Base-by-base conservation (phyloP, 1,140 invertebrate species). In the Phortica variegata region DNA sequence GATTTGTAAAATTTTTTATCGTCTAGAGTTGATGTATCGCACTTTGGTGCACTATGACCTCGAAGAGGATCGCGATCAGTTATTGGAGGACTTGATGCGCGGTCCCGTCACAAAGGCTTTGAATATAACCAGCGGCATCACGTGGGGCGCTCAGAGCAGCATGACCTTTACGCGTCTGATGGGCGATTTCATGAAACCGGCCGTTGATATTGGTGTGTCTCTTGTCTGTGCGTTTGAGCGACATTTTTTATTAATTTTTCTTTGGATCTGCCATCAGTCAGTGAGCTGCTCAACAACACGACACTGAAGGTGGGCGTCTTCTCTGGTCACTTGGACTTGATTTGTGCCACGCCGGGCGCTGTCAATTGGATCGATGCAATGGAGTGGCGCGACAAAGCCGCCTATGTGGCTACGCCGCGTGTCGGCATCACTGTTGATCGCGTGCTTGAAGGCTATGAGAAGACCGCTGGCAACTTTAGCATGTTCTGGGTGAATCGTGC, bases 151-250 rank as follows among this genome's bases (percentile, higher is more conserved):
- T 5, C 83, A 86, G 59, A 81, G 81, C 5, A 52, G 53, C 3
- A 18, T 47, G 0, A 89, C 93, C 0, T 92, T 91, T 71, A 47
- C 61, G 26, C 73, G 65, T 10, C 80, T 90, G 19, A 52, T 45
- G 13, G 82, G 52, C 15, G 91, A 93, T 65, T 93, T 93, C 59
- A 93, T 94, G 90, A 90, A 89, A 65, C 88, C 90, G 10, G 89
- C 88, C 18, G 83, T 84, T 9, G 63, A 85, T 36, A 79, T 84
- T 60, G 82, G 85, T 87, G 68, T 73, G 77, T 61, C 15, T 17
- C 13, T 44, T 1, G 2, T 16, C 1, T 32, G 31, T 13, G 29
- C 1, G 12, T 7, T 10, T 10, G n/a, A 3, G 9, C 33, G 23
- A 39, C 8, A 33, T 19, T 20, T 3, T 12, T 7, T 20, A 19